These are phyloP conservation scores for Aleiodes alternator DNA, from an alignment of 2,888 invertebrate genomes.

Conservation along the genomic window DNA sequence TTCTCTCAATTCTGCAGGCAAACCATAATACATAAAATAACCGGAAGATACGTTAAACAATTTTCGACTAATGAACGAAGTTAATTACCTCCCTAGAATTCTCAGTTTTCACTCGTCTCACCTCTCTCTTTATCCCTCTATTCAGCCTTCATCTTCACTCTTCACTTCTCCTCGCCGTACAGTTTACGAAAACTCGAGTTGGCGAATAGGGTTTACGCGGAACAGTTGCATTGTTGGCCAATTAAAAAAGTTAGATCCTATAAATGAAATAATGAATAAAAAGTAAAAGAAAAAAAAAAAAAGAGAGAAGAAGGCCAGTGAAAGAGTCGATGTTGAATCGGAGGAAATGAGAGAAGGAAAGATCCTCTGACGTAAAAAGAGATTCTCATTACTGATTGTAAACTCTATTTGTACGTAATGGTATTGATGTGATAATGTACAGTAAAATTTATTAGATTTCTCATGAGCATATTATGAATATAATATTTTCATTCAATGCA, in stretches of 20 bases:
- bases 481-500: background rate
- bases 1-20: too few species aligned
- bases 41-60: conserved; percentile 60
- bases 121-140: conserved; percentile 49
- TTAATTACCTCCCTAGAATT: conserved; percentile 60
- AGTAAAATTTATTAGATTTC: background rate
- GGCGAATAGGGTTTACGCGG: conserved; percentile 9
- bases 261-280: conserved; percentile 40
- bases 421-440: conserved; percentile 2
- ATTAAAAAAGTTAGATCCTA: conserved; percentile 55
- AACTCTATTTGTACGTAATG: conserved; percentile 19
- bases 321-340: conserved; percentile 21
- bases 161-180: conserved; percentile 15
- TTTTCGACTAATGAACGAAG: conserved; percentile 62
- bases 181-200: conserved; percentile 13
- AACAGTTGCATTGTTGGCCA: conserved; percentile 48
- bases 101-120: conserved; percentile 46
- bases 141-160: conserved; percentile 18
- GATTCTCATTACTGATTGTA: conserved; percentile 10
- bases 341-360: conserved; percentile 34
- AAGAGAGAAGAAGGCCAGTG: conserved; percentile 23
- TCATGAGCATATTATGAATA: conserved; percentile 13
- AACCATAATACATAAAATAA: background rate
- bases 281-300: conserved; percentile 28
- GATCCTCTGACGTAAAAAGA: background rate